Evolutionary conservation across 2,888 invertebrate species (phyloP).

Genomic region (Ceraclea dissimilis): DNA sequence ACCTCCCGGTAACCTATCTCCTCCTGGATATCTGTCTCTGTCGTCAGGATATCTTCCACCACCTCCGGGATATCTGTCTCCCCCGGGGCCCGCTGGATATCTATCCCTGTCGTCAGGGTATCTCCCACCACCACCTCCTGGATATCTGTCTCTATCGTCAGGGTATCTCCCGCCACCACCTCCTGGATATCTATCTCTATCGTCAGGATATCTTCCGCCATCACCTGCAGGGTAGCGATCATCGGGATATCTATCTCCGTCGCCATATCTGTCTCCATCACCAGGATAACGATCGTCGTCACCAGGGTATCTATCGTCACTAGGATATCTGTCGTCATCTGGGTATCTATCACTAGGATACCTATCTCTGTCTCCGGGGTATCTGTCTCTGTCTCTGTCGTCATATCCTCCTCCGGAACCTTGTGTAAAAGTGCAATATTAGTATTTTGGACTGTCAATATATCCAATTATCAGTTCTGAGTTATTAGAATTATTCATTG

Average conservation of each 20-base stretch:
- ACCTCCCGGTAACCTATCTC: conserved; percentile 27
- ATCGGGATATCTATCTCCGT: conserved; percentile 32
- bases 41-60: conserved; percentile 37
- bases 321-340: conserved; percentile 28
- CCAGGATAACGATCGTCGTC: conserved; percentile 44
- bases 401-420: conserved; percentile 31
- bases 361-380: conserved; percentile 34
- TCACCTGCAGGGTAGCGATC: conserved; percentile 36
- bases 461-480: conserved; percentile 23
- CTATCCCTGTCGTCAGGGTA: conserved; percentile 27
- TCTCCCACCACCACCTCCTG: conserved; percentile 35
- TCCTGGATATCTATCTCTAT: conserved; percentile 42
- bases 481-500: too few relatives aligned
- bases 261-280: conserved; percentile 32
- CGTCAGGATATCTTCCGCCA: conserved; percentile 37
- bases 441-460: conserved; percentile 22
- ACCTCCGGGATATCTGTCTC: conserved; percentile 32
- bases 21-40: conserved; percentile 30
- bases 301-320: conserved; percentile 29
- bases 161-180: conserved; percentile 35
- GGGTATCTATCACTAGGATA: conserved; percentile 34
- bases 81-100: conserved; percentile 33
- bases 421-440: conserved; percentile 31
- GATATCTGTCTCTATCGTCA: conserved; percentile 19
- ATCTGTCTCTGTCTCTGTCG: conserved; percentile 43